A percentile compares a stretch with the other conserved stretches of the same genome.
Conservation (phyloP, 2,888 invertebrate genomes). For the Taenaris catops region DNA sequence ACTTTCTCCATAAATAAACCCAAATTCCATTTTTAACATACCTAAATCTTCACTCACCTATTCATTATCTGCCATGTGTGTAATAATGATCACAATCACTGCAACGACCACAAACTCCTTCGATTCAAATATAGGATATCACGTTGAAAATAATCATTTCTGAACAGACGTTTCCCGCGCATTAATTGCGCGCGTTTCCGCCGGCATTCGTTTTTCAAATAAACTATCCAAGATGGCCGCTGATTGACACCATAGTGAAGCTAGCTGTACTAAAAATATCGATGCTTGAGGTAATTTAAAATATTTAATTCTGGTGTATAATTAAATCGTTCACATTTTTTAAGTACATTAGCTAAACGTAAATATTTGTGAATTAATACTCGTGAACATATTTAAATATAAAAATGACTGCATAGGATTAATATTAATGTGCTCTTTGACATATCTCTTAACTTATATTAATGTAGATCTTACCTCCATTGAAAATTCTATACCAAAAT, state of each 20-base stretch:
- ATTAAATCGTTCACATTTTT: no score
- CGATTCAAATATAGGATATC: not conserved
- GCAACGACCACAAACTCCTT: conserved; percentile 1
- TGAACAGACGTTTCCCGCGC: conserved; percentile 28
- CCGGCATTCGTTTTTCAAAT: conserved; percentile 67
- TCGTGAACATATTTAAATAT: no score
- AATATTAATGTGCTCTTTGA: no score
- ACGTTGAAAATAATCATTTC: conserved; percentile 7
- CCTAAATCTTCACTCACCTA: conserved; percentile 8
- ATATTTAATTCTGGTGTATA: no score
- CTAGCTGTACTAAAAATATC: conserved; percentile 14
- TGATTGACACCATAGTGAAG: conserved; percentile 38
- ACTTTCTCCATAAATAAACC: conserved; percentile 11
- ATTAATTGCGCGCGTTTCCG: conserved; percentile 52
- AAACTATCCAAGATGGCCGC: conserved; percentile 66
- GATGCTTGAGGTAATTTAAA: conserved; percentile 16
- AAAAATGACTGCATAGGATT: no score
- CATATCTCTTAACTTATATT: no score
- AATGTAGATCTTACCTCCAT: no score
- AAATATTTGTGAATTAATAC: no score
- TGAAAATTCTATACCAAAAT: no score
- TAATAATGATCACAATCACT: conserved; percentile 6
- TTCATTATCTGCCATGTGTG: not conserved
- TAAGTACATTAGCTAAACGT: no score
- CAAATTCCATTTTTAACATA: no score